A percentile compares a stretch with the other conserved stretches of the same genome.
Conservation (phyloP, 2,888 invertebrate species). For the Digitonthophagus gazella region DNA sequence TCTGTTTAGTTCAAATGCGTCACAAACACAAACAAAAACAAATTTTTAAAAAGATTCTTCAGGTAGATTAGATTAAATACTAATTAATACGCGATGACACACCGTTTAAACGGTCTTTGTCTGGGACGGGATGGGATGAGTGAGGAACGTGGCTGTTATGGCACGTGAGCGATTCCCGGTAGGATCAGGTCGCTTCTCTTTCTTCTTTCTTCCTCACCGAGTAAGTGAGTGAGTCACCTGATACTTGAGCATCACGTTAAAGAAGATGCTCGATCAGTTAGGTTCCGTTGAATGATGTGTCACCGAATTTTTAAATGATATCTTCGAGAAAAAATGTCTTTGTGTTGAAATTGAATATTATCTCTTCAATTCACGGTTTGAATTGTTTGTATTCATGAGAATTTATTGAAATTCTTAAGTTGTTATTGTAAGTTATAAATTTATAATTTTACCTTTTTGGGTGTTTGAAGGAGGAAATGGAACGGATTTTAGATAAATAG, state of each 20-base stretch:
- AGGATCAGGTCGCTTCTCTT: background rate
- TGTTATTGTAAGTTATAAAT: too few relatives aligned
- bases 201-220: background rate
- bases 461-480: too few relatives aligned
- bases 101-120: background rate
- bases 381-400: too few relatives aligned
- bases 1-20: too few relatives aligned
- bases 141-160: background rate
- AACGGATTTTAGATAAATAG: background rate
- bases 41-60: background rate
- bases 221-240: background rate
- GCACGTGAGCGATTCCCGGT: background rate
- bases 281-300: background rate
- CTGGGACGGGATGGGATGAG: background rate
- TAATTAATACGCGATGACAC: background rate
- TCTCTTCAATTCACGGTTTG: too few relatives aligned
- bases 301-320: background rate
- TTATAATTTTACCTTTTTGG: too few relatives aligned
- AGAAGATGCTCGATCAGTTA: background rate
- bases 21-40: too few relatives aligned
- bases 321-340: too few relatives aligned
- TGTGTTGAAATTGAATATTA: too few relatives aligned
- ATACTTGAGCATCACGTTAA: background rate
- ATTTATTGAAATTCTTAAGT: too few relatives aligned
- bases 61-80: background rate